These are phyloP conservation scores for Sinocyclocheilus anshuiensis DNA, from an alignment of 2,113 vertebrate genomes.

Conservation along the genomic window DNA sequence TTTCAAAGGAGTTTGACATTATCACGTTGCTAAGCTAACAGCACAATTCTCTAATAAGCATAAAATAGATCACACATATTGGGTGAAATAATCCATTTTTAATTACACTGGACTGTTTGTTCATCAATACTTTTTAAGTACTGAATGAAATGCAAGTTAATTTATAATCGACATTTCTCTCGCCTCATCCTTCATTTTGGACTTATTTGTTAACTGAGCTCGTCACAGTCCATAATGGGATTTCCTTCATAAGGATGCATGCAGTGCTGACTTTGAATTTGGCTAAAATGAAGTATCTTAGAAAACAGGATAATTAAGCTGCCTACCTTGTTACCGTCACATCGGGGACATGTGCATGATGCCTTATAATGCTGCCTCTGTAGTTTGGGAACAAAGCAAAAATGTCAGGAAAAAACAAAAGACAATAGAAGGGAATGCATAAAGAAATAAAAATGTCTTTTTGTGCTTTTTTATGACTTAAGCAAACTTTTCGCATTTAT, in stretches of 20 bases:
- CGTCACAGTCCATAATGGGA: background rate
- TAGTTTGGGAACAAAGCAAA: background rate
- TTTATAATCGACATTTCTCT: constrained; percentile 16
- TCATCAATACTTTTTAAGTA: background rate
- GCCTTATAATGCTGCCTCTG: constrained; percentile 10
- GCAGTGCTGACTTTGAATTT: background rate
- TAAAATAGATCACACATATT: background rate
- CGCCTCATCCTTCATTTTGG: constrained; percentile 3
- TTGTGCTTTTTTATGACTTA: constrained; percentile 27
- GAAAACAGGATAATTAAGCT: constrained; percentile 15
- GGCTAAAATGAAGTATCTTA: background rate
- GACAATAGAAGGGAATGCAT: constrained; percentile 12
- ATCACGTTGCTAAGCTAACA: background rate
- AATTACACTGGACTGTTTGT: constrained; percentile 20
- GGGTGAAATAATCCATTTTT: background rate
- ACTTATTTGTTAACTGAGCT: constrained; percentile 2
- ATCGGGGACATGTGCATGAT: background rate
- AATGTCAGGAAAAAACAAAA: constrained; percentile 9
- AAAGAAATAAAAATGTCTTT: constrained; percentile 1
- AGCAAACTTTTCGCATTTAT: constrained; percentile 6
- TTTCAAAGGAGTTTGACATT: constrained; percentile 3
- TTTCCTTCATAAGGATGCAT: background rate
- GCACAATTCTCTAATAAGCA: background rate
- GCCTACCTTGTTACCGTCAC: background rate
- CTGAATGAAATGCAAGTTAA: constrained; percentile 13